Evolutionary conservation across 1,140 invertebrate species (phyloP), one percentile per base, ranked within the genome.

Genomic region (Plectrocnemia conspersa): DNA sequence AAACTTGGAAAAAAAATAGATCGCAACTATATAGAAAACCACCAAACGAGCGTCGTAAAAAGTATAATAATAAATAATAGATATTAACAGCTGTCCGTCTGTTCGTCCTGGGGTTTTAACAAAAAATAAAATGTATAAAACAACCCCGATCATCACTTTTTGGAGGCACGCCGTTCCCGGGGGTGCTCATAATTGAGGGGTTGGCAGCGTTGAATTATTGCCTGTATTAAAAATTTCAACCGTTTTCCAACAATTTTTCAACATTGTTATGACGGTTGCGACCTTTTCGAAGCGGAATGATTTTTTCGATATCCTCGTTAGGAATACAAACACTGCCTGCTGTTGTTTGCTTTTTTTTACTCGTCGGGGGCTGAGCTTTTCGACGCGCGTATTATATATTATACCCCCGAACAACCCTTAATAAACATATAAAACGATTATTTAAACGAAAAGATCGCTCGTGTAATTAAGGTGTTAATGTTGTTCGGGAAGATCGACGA

Each of bases 381-480:
- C n/a, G n/a, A n/a, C n/a, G 21, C 38, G 18, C 18, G 27, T 24
- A n/a, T 50, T 24, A 25, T n/a, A n/a, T n/a, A n/a, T n/a, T 13
- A 38, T 21, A 23, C 2, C 35, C 25, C 47, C n/a, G 16, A 11
- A 25, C 19, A 24, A 11, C 45, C 41, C 40, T 54, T 48, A 58
- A 58, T 58, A 58, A 58, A 53, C 49, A 52, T 58, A 58, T 53
- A 58, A 58, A 58, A 54, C 56, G 56, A 58, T 58, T 58, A 52
- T 44, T 35, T n/a, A 54, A 35, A 53, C 36, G 49, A 50, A 50
- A 2, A 1, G 19, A n/a, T 11, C 9, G 9, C 33, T 2, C 3
- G 6, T 19, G 47, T 50, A 50, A 50, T 50, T 50, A 38, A 50
- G 47, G 47, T 50, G 47, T 50, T 50, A 50, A 50, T 50, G 36